Evolutionary conservation across 2,888 invertebrate genomes (phyloP).

Genomic region (Strigamia maritima): DNA sequence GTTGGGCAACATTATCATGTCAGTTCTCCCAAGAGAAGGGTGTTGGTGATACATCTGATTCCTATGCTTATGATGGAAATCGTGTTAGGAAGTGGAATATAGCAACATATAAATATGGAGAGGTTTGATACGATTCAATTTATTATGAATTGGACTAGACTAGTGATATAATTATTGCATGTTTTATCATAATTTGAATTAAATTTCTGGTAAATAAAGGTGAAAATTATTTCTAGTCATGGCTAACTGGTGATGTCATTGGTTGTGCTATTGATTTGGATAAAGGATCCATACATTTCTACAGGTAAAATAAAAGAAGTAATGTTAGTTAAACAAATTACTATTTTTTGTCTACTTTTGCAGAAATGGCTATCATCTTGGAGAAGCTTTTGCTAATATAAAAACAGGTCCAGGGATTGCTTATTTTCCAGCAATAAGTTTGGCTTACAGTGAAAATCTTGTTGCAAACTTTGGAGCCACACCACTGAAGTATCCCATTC

Average conservation of each 20-base stretch:
- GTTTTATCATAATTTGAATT: not conserved
- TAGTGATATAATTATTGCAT: too few relatives aligned
- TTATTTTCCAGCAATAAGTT: constrained; percentile 75
- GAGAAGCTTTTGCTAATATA: constrained; percentile 68
- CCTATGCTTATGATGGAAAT: constrained; percentile 75
- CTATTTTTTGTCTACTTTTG: constrained; percentile 44
- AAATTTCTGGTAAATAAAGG: too few relatives aligned
- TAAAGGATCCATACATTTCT: constrained; percentile 65
- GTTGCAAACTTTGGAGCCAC: constrained; percentile 74
- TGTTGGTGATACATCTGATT: constrained; percentile 69
- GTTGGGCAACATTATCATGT: constrained; percentile 74
- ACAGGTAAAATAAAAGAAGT: constrained; percentile 53
- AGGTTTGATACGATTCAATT: constrained; percentile 49
- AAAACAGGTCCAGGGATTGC: constrained; percentile 69
- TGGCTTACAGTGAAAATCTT: constrained; percentile 71
- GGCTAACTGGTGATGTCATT: constrained; percentile 80
- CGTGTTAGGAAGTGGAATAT: constrained; percentile 70
- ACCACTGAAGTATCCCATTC: constrained; percentile 65
- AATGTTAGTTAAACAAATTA: constrained; percentile 26
- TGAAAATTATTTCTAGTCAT: constrained; percentile 54
- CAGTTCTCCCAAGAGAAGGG: constrained; percentile 74
- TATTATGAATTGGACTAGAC: not conserved
- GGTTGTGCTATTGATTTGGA: constrained; percentile 72
- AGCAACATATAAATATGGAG: constrained; percentile 68
- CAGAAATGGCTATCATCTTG: constrained; percentile 73